Evolutionary conservation across 2,113 vertebrate species (phyloP).

Genomic region (Brachionichthys hirsutus): DNA sequence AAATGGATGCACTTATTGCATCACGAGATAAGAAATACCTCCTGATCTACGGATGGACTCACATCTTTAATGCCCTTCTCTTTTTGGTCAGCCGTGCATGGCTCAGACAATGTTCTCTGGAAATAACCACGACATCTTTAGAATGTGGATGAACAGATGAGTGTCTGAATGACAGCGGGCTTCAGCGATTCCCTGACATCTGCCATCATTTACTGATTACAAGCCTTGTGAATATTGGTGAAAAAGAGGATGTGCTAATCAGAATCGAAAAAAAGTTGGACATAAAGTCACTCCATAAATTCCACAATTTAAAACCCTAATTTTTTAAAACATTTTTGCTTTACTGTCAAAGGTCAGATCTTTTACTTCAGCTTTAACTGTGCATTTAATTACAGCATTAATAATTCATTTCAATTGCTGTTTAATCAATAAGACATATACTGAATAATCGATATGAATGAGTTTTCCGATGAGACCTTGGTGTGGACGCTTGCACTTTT

Average conservation of each 20-base stretch:
- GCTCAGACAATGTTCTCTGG: constrained; percentile 48
- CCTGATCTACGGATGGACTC: constrained; percentile 63
- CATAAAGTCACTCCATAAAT: no score
- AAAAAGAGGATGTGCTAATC: not conserved
- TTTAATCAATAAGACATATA: constrained; percentile 27
- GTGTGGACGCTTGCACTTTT: not conserved
- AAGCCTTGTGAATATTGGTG: not conserved
- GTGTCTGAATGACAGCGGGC: constrained; percentile 2
- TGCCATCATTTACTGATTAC: constrained; percentile 21
- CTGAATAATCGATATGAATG: constrained; percentile 32
- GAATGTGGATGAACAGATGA: constrained; percentile 32
- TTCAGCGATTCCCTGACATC: constrained; percentile 3
- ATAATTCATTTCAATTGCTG: constrained; percentile 28
- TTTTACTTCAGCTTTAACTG: constrained; percentile 7
- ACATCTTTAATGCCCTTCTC: constrained; percentile 48
- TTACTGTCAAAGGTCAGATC: constrained; percentile 30
- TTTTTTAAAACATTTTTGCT: no score
- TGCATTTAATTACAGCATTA: constrained; percentile 30
- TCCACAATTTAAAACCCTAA: no score
- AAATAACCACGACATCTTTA: constrained; percentile 31
- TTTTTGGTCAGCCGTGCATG: constrained; percentile 31
- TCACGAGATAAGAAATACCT: constrained; percentile 61
- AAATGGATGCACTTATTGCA: constrained; percentile 67
- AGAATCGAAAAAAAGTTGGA: constrained; percentile 4
- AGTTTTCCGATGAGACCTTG: not conserved